Percentiles rank a stretch among this genome's conserved stretches.
Evolutionary conservation across 1,140 invertebrate species (phyloP).

Genomic region (Trichogramma pretiosum): DNA sequence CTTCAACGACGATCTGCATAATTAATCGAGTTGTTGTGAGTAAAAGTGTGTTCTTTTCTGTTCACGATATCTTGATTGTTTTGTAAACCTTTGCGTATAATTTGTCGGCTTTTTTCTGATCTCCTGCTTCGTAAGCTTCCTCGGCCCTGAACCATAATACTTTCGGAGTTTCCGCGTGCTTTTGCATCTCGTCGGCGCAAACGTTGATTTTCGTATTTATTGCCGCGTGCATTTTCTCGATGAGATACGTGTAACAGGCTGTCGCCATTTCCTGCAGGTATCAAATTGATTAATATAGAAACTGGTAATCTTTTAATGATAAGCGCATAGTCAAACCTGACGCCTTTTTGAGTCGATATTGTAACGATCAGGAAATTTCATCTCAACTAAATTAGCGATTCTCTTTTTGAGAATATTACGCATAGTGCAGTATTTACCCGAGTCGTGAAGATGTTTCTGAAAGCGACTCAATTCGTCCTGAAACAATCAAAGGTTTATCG

Average conservation of each 20-base stretch:
- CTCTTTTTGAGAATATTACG: slow-evolving; percentile 22
- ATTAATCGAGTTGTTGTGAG: neutral
- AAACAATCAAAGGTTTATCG: too few relatives aligned
- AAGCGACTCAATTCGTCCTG: slow-evolving; percentile 30
- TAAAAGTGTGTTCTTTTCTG: too few relatives aligned
- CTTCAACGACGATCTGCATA: slow-evolving; percentile 17
- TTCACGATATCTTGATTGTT: too few relatives aligned
- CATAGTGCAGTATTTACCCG: slow-evolving; percentile 23
- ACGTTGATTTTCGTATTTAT: slow-evolving; percentile 25
- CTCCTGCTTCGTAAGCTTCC: slow-evolving; percentile 23
- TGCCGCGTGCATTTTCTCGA: slow-evolving; percentile 25
- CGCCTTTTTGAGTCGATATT: neutral
- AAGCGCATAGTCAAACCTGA: neutral
- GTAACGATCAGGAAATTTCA: slow-evolving; percentile 22
- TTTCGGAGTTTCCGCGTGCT: neutral
- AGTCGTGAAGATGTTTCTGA: slow-evolving; percentile 28
- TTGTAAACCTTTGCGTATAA: slow-evolving; percentile 18
- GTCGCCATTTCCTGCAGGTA: slow-evolving; percentile 24
- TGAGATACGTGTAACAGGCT: slow-evolving; percentile 23
- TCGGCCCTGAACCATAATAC: slow-evolving; percentile 22
- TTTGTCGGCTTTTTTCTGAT: slow-evolving; percentile 16
- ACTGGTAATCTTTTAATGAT: neutral
- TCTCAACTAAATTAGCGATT: slow-evolving; percentile 27
- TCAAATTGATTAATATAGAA: neutral
- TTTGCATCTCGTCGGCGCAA: neutral